Base-by-base conservation (phyloP, 2,797 vertebrate genomes). In the Cryptoblepharus egeriae region DNA sequence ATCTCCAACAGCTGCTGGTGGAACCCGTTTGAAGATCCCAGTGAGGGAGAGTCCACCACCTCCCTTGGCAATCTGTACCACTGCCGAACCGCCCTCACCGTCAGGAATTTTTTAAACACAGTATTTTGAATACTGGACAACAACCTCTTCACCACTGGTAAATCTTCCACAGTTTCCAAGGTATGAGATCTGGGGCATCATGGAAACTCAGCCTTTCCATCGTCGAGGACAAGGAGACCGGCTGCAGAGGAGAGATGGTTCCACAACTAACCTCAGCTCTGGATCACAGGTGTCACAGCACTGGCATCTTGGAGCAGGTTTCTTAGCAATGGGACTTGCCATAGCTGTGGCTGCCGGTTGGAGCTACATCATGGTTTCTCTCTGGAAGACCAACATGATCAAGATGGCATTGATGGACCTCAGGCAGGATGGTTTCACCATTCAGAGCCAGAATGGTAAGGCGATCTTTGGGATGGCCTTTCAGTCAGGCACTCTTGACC, bases 391-490 rank as follows among this genome's bases (percentile, higher is more conserved):
- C 0, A 97, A 98, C 81, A 93, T 96, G 60, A 93, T 99, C 28
- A 97, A 97, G 64, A 96, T 96, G 0, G 97, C 98, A 88, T 94
- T 97, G 80, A 93, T 99, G 95, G 98, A 98, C 88, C 96, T 99
- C 75, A 96, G 96, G 83, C 96, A 96, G 2, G 97, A 97, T 30
- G 97, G 98, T 42, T 98, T 99, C 26, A 93, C 97, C 85, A 98
- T 99, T 91, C 96, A 96, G 71, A 99, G 98, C 95, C 96, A 93
- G 85, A 91, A 96, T 10, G 97, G 96, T 13, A 96, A 96, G 65
- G 97, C 97, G 88, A 97, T 98, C 77, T 98, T 99, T 95, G 95
- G 96, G 75, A 94, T 98, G 95, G 96, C 96, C 82, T 98, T 98
- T 92, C 97, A 96, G 79, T 98, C 97, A 0, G 97, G 97, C 0